phyloP scores from a whole-genome alignment of 2,113 vertebrate genomes.

The Pedetes capensis region DNA sequence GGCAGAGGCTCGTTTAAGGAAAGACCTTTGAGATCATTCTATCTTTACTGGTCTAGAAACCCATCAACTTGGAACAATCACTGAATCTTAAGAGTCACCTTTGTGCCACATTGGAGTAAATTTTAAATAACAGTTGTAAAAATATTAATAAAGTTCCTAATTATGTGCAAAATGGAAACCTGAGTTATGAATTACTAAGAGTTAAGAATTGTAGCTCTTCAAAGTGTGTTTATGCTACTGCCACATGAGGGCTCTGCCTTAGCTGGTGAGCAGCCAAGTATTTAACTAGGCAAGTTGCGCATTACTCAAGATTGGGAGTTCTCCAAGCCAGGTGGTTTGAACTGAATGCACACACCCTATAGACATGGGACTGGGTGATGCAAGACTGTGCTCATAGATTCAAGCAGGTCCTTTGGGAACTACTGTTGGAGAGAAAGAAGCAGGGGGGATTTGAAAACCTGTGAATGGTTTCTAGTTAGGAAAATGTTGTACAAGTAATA shows the following conservation, averaged over 20 bases:
- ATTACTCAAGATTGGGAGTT: not conserved
- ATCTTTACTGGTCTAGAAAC: not conserved
- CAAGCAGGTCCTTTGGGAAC: not conserved
- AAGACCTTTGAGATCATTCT: not conserved
- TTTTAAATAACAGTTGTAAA: not conserved
- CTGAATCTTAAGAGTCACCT: not conserved
- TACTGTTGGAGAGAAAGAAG: not conserved
- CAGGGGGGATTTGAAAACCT: not conserved
- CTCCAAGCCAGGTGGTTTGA: not conserved
- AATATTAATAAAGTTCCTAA: not conserved
- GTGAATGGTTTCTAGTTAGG: not conserved
- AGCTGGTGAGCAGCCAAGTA: not conserved
- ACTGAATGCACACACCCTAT: not conserved
- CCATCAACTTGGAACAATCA: not conserved
- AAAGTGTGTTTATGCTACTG: not conserved
- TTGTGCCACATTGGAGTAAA: not conserved
- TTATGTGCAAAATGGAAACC: not conserved
- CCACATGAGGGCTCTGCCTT: not conserved
- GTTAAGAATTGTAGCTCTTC: not conserved
- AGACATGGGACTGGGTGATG: not conserved
- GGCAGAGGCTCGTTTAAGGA: not conserved
- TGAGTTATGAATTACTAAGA: not conserved
- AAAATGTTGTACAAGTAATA: not conserved
- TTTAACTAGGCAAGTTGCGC: not conserved
- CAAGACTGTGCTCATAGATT: not conserved